phyloP scores from a whole-genome alignment of 2,888 invertebrate species.

The Serrognathus titanus region DNA sequence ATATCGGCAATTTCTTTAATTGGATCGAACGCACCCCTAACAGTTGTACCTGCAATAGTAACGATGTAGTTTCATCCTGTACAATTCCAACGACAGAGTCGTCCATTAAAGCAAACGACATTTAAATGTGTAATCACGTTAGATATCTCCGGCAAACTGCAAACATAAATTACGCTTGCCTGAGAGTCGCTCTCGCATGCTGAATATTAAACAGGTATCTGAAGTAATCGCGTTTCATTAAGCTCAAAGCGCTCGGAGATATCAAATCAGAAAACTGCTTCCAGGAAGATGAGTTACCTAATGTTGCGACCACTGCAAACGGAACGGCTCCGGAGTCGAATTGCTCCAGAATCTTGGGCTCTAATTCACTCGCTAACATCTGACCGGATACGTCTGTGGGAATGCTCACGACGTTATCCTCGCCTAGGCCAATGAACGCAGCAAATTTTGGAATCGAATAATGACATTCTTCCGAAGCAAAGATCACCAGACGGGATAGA shows the following conservation, averaged over 20 bases:
- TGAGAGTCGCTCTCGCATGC: neutral
- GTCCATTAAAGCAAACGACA: neutral
- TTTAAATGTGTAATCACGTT: too few species aligned
- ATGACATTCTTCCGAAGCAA: slow-evolving; percentile 59
- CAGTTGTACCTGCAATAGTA: slow-evolving; percentile 48
- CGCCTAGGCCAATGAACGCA: slow-evolving; percentile 57
- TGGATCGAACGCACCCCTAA: slow-evolving; percentile 58
- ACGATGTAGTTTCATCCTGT: too few species aligned
- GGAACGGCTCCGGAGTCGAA: slow-evolving; percentile 42
- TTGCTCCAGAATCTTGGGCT: slow-evolving; percentile 41
- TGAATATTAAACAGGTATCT: slow-evolving; percentile 12
- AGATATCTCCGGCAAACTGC: too few species aligned
- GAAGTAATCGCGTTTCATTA: slow-evolving; percentile 18
- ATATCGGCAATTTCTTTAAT: slow-evolving; percentile 52
- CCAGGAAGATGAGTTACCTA: slow-evolving; percentile 32
- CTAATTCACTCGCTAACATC: slow-evolving; percentile 43
- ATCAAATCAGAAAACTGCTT: slow-evolving; percentile 18
- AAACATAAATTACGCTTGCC: too few species aligned
- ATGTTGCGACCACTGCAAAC: slow-evolving; percentile 51
- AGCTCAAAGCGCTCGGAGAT: slow-evolving; percentile 15
- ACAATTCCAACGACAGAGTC: neutral
- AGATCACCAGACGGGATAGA: slow-evolving; percentile 49
- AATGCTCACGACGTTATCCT: slow-evolving; percentile 54
- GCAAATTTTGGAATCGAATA: slow-evolving; percentile 60
- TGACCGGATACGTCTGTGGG: slow-evolving; percentile 46